phyloP scores from a whole-genome alignment of 53 echinoderm and acorn worm species.

The Arbacia lixula region DNA sequence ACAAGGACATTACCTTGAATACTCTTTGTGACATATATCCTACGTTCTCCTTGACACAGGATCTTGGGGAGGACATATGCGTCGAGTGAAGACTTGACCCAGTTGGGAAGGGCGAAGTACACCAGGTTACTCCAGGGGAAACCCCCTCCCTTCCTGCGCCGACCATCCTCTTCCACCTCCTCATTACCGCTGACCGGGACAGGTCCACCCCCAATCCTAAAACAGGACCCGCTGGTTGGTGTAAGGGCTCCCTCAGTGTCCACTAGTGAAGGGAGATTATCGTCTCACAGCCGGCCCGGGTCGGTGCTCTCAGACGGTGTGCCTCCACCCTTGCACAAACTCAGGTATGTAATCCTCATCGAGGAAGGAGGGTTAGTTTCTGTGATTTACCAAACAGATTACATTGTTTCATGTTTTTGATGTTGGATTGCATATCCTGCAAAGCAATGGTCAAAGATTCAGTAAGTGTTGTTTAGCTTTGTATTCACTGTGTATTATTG shows the following conservation, averaged over 20 bases:
- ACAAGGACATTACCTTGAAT: background rate
- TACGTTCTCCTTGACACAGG: conserved; percentile 37
- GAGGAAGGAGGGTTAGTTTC: background rate
- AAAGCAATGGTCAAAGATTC: no score
- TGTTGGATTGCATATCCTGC: no score
- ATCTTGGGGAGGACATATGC: conserved; percentile 51
- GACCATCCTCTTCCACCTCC: background rate
- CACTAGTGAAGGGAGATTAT: conserved; percentile 4
- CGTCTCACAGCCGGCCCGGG: conserved; percentile 17
- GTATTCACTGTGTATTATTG: no score
- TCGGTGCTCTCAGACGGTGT: conserved; percentile 1
- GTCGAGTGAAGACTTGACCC: conserved; percentile 78
- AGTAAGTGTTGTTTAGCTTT: no score
- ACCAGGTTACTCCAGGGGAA: conserved; percentile 16
- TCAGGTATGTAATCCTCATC: conserved; percentile 28
- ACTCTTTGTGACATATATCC: background rate
- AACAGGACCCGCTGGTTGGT: conserved; percentile 1
- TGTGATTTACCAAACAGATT: no score
- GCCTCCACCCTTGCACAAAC: conserved; percentile 1
- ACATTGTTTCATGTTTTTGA: no score
- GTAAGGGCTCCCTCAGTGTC: background rate
- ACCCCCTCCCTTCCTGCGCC: conserved; percentile 26
- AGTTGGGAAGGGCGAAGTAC: conserved; percentile 60
- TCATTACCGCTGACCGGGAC: background rate
- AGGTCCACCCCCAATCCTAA: background rate